Evolutionary conservation across 2,797 vertebrate species (phyloP), one percentile per base, ranked within the genome.

Genomic region (Graptemys geographica): DNA sequence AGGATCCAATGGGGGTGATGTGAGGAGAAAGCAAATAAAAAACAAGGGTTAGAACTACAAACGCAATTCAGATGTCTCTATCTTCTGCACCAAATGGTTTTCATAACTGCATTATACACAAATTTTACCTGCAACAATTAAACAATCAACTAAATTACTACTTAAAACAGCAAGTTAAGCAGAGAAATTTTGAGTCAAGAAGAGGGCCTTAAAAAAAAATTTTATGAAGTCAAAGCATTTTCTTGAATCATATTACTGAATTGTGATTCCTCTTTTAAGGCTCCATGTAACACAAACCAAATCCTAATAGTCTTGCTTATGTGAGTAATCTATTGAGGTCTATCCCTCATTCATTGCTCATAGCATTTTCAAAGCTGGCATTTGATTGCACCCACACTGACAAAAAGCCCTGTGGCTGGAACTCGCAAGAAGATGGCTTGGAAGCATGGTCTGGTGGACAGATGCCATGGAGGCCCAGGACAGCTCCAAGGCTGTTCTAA

Each of bases 21-120:
- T 49, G 28, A 8, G 11, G 0, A 28, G 53, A 27, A 1, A 1
- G 1, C 6, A 2, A 6, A 2, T 27, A 33, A 16, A 8, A 37
- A 86, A 37, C 1, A 23, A 19, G 56, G 59, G 59, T 79, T n/a
- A 0, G 23, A 57, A 87, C 59, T 7, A 3, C 82, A 90, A 27
- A 47, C 11, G 49, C n/a, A 11, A 1, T 10, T 88, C 28, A 74
- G 89, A 5, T 28, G 65, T 16, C 51, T 41, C 86, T 52, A 37
- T 6, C 19, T 81, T 86, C 74, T 72, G 41, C 7, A 65, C 4
- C 7, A 83, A 81, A 53, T 69, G 3, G 13, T 89, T 65, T 76
- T 81, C 18, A 65, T n/a, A 91, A 79, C 27, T 28, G 3, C 69
- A 53, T 69, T 90, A 28, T 74, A 81, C 33, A 31, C 1, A 94